Evolutionary conservation across 2,888 invertebrate species (phyloP).

Genomic region (Lasioglossum calceatum): DNA sequence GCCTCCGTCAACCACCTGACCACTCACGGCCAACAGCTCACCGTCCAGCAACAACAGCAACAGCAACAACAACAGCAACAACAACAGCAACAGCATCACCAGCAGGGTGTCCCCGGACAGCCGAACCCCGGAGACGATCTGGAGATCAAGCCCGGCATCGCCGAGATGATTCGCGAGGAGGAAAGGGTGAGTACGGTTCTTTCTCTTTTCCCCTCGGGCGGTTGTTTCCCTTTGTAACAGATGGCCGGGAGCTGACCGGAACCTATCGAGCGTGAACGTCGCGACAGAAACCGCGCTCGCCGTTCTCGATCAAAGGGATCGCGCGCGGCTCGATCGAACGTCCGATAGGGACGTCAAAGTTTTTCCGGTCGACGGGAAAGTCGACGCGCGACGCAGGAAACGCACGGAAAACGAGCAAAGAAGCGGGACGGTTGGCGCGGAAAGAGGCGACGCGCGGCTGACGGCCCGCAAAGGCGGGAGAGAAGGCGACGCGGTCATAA

Average conservation of each 20-base stretch:
- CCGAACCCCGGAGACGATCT: conserved; percentile 88
- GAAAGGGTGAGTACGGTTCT: conserved; percentile 92
- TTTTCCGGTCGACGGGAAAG: background rate
- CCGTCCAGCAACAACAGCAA: conserved; percentile 76
- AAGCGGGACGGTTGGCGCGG: background rate
- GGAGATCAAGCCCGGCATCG: conserved; percentile 97
- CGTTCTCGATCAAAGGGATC: background rate
- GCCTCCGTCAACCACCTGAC: conserved; percentile 80
- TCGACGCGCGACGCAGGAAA: background rate
- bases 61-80: conserved; percentile 75
- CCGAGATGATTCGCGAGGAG: conserved; percentile 98
- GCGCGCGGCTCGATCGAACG: background rate
- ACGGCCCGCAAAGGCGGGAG: background rate
- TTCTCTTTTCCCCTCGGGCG: background rate
- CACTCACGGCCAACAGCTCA: conserved; percentile 77
- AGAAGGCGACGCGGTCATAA: conserved; percentile 47
- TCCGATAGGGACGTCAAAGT: background rate
- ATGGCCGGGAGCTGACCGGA: background rate
- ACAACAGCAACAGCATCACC: conserved; percentile 76
- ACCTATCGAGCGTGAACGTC: background rate
- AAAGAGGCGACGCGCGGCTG: background rate
- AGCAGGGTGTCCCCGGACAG: conserved; percentile 69
- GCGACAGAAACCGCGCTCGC: background rate
- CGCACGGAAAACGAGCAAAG: conserved; percentile 1
- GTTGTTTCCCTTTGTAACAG: background rate